Evolutionary conservation across 2,888 invertebrate species (phyloP).

Genomic region (Hetaerina titia): DNA sequence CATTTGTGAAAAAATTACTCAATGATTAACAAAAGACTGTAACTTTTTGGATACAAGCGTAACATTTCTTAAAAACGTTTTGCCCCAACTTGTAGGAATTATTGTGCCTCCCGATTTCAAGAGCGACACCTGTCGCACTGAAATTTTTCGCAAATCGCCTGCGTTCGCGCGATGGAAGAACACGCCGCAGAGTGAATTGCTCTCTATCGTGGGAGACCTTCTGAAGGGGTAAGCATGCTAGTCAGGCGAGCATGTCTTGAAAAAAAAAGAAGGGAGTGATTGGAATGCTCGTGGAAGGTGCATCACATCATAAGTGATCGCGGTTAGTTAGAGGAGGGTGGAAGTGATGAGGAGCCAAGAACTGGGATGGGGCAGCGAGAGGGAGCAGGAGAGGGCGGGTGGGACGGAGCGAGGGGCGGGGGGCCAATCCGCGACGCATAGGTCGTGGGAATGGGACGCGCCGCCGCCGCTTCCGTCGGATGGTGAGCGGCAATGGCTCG

Average conservation of each 20-base stretch:
- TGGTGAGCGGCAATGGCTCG: conserved; percentile 50
- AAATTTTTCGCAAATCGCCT: background rate
- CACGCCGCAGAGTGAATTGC: background rate
- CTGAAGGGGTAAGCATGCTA: no score
- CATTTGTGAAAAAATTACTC: no score
- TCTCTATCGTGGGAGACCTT: background rate
- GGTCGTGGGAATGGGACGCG: conserved; percentile 54
- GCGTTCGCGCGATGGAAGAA: background rate
- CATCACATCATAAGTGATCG: conserved; percentile 9
- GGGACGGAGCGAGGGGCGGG: background rate
- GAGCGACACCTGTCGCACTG: no score
- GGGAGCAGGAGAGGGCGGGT: background rate
- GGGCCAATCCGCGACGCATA: conserved; percentile 28
- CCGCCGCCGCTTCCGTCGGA: conserved; percentile 10
- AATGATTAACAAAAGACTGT: no score
- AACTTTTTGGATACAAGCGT: no score
- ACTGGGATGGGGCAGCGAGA: background rate
- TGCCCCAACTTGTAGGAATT: no score
- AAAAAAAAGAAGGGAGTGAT: background rate
- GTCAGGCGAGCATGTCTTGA: background rate
- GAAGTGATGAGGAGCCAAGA: background rate
- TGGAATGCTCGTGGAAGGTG: background rate
- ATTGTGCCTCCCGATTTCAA: no score
- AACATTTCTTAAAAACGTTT: no score
- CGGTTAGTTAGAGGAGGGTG: background rate